These are phyloP conservation scores for Otolemur crassicaudatus DNA, from an alignment of 2,797 vertebrate species.

Conservation along the genomic window DNA sequence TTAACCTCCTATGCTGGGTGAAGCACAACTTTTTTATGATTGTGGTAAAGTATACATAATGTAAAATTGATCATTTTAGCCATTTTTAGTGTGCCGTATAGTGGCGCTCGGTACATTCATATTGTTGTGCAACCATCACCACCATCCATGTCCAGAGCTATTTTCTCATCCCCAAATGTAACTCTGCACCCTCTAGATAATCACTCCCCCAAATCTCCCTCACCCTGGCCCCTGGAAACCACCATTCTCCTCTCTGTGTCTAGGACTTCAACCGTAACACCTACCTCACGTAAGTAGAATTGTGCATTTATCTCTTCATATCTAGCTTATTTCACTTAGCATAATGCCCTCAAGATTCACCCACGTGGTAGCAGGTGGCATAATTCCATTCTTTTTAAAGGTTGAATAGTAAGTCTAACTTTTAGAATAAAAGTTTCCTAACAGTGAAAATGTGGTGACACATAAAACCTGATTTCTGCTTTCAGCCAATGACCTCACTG, in stretches of 20 bases:
- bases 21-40: background rate
- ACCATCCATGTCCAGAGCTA: background rate
- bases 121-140: background rate
- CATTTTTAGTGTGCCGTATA: background rate
- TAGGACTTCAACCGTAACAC: background rate
- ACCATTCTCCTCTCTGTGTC: background rate
- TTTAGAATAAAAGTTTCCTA: background rate
- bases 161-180: background rate
- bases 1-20: background rate
- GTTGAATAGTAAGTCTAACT: background rate
- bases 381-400: background rate
- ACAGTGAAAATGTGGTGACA: background rate
- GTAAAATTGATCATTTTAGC: background rate
- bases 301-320: background rate
- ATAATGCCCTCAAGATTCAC: background rate
- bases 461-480: background rate
- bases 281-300: background rate
- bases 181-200: background rate
- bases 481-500: background rate
- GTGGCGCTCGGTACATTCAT: too few relatives aligned
- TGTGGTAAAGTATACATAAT: background rate
- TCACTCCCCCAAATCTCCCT: background rate
- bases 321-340: background rate
- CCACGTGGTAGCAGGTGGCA: background rate
- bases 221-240: too few relatives aligned